phyloP scores from a whole-genome alignment of 1,140 invertebrate species.

The Pararge aegeria region DNA sequence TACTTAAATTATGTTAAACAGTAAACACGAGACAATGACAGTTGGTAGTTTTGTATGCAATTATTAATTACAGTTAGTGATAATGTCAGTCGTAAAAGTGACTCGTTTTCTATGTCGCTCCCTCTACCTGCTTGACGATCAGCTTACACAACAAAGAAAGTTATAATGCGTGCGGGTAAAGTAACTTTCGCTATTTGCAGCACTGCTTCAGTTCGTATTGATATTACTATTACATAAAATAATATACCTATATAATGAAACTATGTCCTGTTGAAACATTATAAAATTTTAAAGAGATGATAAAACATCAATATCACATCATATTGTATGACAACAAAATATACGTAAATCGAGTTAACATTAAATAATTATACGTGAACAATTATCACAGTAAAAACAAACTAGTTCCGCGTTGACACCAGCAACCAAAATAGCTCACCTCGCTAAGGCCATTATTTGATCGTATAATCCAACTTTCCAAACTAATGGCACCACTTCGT shows the following conservation, averaged over 20 bases:
- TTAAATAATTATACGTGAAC: conserved; percentile 49
- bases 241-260: neutral
- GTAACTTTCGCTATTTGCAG: conserved; percentile 74
- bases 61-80: conserved; percentile 18
- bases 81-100: conserved; percentile 47
- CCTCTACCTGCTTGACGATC: conserved; percentile 67
- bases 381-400: conserved; percentile 64
- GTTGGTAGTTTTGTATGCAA: conserved; percentile 10
- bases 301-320: neutral
- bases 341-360: neutral
- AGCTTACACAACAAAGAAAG: conserved; percentile 79
- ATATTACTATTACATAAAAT: conserved; percentile 3
- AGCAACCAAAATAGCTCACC: conserved; percentile 78
- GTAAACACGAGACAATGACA: conserved; percentile 17
- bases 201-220: conserved; percentile 20
- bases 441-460: conserved; percentile 78
- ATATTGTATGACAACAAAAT: neutral
- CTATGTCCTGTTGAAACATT: neutral
- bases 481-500: conserved; percentile 65
- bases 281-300: neutral
- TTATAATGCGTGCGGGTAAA: conserved; percentile 69
- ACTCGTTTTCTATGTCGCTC: conserved; percentile 73
- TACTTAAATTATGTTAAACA: conserved; percentile 11
- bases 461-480: conserved; percentile 77
- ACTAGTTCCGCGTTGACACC: conserved; percentile 76